A percentile compares a stretch with the other conserved stretches of the same genome.
Evolutionary conservation across 2,888 invertebrate genomes (phyloP).

Genomic region (Buathra laborator): DNA sequence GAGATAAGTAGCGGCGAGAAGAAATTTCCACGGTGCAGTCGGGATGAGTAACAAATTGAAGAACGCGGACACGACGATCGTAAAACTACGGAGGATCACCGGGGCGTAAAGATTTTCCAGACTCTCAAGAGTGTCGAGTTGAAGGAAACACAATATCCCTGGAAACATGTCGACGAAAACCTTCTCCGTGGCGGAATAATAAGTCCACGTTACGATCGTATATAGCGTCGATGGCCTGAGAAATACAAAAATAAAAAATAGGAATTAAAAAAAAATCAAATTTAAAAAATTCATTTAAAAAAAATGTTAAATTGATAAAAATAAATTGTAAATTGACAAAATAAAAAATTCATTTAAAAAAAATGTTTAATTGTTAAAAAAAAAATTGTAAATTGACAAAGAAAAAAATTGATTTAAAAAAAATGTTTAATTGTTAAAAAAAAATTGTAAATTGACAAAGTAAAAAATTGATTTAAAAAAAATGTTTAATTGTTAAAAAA

Average conservation of each 20-base stretch:
- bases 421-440: background rate
- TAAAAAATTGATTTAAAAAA: too few species aligned
- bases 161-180: conserved; percentile 90
- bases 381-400: too few species aligned
- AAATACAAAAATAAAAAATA: conserved; percentile 31
- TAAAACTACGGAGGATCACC: conserved; percentile 88
- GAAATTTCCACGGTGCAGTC: conserved; percentile 87
- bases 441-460: too few species aligned
- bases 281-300: too few species aligned
- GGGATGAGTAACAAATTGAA: conserved; percentile 87
- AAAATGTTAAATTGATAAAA: too few species aligned
- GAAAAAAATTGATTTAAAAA: too few species aligned
- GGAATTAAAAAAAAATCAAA: background rate
- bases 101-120: conserved; percentile 90
- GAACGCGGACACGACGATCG: conserved; percentile 87
- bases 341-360: too few species aligned
- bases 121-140: conserved; percentile 89
- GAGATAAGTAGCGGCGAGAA: conserved; percentile 88
- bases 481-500: too few species aligned
- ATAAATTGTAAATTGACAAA: too few species aligned
- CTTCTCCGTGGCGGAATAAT: conserved; percentile 91
- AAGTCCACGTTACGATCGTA: conserved; percentile 89
- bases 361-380: too few species aligned
- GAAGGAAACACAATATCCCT: conserved; percentile 87
- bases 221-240: conserved; percentile 88